Conservation (phyloP, 2,113 vertebrate species). For the Peromyscus maniculatus region DNA sequence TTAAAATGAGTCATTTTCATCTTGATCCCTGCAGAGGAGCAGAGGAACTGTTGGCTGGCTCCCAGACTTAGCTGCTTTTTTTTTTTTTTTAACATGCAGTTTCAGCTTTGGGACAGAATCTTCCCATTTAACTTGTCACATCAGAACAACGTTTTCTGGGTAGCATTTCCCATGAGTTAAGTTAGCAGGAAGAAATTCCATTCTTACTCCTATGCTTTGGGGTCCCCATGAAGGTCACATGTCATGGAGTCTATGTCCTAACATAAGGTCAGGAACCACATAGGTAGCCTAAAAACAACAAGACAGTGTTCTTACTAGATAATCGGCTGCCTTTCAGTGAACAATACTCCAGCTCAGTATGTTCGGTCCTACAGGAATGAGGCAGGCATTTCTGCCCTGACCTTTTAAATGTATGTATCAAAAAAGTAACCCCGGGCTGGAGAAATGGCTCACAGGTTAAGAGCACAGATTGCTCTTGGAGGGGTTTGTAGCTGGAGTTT, state of each 20-base stretch:
- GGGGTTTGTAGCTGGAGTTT: not conserved
- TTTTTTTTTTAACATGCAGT: not conserved
- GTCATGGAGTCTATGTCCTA: not conserved
- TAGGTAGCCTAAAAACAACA: not conserved
- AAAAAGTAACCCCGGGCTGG: not conserved
- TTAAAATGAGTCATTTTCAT: slow-evolving; percentile 55
- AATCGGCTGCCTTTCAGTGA: not conserved
- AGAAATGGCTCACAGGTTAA: not conserved
- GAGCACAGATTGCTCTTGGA: not conserved
- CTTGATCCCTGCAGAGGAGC: slow-evolving; percentile 28
- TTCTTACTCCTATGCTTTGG: not conserved
- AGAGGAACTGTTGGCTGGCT: not conserved
- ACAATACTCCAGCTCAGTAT: not conserved
- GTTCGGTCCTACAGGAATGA: not conserved
- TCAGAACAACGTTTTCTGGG: not conserved
- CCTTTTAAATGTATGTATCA: not conserved
- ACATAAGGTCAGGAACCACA: not conserved
- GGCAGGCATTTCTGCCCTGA: not conserved
- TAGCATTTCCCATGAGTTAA: not conserved
- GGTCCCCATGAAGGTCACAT: not conserved
- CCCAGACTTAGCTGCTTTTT: not conserved
- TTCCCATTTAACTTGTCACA: slow-evolving; percentile 6
- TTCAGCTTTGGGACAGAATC: not conserved
- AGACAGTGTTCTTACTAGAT: not conserved
- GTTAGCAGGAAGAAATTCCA: not conserved